Percentiles rank a stretch among this genome's conserved stretches.
Conservation (phyloP, 2,113 vertebrate genomes). For the Chloebia gouldiae region DNA sequence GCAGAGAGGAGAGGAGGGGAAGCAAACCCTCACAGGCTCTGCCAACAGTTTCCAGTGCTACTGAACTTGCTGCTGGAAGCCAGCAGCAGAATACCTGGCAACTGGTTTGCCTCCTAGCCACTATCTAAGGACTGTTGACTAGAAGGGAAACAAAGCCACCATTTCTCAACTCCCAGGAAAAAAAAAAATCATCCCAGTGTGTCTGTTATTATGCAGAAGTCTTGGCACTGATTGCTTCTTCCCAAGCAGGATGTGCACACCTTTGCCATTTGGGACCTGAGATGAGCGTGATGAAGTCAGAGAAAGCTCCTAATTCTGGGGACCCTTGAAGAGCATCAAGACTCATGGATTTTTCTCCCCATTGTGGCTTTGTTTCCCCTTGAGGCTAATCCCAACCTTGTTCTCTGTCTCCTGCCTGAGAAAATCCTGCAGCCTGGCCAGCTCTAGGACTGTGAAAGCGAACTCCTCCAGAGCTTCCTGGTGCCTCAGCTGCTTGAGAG, state of each 20-base stretch:
- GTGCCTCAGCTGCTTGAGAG: conserved; percentile 14
- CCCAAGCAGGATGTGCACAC: neutral
- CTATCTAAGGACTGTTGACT: neutral
- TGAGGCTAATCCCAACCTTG: neutral
- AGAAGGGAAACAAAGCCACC: neutral
- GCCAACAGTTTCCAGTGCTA: neutral
- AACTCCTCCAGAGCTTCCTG: conserved; percentile 19
- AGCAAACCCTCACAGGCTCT: neutral
- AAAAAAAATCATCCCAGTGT: neutral
- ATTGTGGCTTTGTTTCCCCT: neutral
- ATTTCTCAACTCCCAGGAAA: neutral
- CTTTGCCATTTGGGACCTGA: neutral
- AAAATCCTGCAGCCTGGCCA: neutral
- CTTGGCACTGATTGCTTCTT: neutral
- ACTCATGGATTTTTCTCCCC: neutral
- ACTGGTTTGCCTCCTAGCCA: neutral
- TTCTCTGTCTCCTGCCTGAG: neutral
- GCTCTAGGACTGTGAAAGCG: neutral
- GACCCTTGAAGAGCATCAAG: neutral
- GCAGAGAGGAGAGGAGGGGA: neutral
- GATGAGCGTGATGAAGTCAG: neutral
- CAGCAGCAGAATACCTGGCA: neutral
- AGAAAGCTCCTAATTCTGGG: neutral
- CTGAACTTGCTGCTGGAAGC: neutral
- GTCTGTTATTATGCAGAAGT: neutral